Evolutionary conservation across 2,113 vertebrate species (phyloP).

Genomic region (Sylvietta virens): DNA sequence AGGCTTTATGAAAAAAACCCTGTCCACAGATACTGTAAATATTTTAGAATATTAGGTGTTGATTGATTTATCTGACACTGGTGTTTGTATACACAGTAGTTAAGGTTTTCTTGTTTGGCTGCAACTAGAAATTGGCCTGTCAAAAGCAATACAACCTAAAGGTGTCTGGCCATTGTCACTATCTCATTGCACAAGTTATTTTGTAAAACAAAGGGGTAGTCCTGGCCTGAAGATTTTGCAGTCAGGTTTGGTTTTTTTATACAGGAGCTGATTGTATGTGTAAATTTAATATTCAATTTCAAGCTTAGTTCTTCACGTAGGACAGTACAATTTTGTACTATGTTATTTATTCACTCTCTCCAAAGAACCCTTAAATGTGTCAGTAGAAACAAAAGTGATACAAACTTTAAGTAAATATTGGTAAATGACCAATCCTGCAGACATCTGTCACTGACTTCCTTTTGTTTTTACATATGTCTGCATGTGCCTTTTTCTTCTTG

Average conservation of each 20-base stretch:
- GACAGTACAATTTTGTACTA: not conserved
- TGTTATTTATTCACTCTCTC: not conserved
- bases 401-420: not conserved
- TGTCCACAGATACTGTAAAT: fast-evolving
- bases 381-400: not conserved
- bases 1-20: not conserved
- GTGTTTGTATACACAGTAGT: not conserved
- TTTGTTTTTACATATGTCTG: not conserved
- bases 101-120: not conserved
- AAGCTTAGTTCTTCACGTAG: not conserved
- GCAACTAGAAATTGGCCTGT: not conserved
- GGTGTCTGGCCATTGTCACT: not conserved
- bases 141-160: not conserved
- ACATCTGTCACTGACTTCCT: not conserved
- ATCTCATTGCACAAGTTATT: not conserved
- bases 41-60: not conserved
- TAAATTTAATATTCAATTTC: not conserved
- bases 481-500: not conserved
- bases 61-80: not conserved
- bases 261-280: not conserved
- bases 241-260: not conserved
- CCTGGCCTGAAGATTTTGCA: not conserved
- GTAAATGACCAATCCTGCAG: not conserved
- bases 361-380: not conserved
- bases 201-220: not conserved